These are phyloP conservation scores for Odocoileus hemionus DNA, from an alignment of 2,113 vertebrate species.

Conservation along the genomic window DNA sequence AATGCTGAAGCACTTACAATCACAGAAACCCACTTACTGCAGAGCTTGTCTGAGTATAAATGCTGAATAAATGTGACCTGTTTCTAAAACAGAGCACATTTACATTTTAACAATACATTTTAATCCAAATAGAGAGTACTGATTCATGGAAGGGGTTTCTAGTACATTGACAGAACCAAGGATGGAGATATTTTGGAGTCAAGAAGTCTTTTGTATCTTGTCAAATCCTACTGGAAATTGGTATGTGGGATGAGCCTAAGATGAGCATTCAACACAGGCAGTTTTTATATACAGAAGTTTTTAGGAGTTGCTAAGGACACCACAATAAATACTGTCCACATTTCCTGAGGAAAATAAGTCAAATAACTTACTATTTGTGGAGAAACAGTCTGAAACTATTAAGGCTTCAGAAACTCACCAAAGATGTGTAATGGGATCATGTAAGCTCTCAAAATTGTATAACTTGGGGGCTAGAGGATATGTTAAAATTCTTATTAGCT, in stretches of 20 bases:
- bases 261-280: not conserved
- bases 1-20: not conserved
- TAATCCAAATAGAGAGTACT: not conserved
- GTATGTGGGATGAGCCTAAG: not conserved
- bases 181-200: not conserved
- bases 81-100: not conserved
- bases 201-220: not conserved
- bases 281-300: not conserved
- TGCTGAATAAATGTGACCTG: not conserved
- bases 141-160: not conserved
- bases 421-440: conserved; percentile 3
- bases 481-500: not conserved
- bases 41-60: not conserved
- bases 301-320: not conserved
- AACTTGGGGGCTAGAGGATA: not conserved
- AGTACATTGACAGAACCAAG: not conserved
- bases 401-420: not conserved
- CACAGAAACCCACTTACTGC: not conserved
- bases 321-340: not conserved
- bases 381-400: not conserved
- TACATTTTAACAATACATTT: not conserved
- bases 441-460: not conserved
- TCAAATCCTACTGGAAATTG: not conserved
- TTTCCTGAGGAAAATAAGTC: not conserved
- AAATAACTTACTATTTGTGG: not conserved